These are phyloP conservation scores for Peromyscus aztecus DNA, from an alignment of 2,797 vertebrate species.

Conservation along the genomic window DNA sequence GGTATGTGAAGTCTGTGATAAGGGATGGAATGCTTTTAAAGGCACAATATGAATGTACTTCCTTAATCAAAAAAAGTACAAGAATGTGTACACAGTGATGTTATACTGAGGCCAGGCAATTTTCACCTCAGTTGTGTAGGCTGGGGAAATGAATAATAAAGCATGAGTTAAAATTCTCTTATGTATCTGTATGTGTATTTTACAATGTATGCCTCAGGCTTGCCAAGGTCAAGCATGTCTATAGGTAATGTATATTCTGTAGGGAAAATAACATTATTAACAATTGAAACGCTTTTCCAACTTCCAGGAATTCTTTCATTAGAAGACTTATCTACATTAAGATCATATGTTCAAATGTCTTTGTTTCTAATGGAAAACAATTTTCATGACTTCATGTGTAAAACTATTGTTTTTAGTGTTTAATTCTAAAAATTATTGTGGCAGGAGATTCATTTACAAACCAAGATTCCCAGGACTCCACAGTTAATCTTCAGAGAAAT, in stretches of 20 bases:
- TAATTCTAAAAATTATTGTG: background rate
- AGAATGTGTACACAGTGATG: background rate
- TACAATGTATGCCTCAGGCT: background rate
- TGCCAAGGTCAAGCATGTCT: background rate
- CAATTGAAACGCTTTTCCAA: conserved; percentile 44
- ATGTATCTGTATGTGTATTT: background rate
- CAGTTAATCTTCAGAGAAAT: background rate
- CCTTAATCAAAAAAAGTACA: background rate
- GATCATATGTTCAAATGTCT: conserved; percentile 49
- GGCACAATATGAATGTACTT: background rate
- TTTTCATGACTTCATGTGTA: conserved; percentile 19
- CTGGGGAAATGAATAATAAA: conserved; percentile 49
- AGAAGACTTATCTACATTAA: conserved; percentile 53
- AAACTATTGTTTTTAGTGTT: conserved; percentile 49
- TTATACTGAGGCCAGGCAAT: background rate
- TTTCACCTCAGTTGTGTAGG: background rate
- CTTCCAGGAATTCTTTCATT: conserved; percentile 48
- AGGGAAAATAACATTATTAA: conserved; percentile 51
- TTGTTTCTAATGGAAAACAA: conserved; percentile 58
- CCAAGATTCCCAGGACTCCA: background rate
- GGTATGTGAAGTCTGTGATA: background rate
- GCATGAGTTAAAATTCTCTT: conserved; percentile 69
- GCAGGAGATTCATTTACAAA: conserved; percentile 5
- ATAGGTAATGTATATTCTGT: conserved; percentile 20
- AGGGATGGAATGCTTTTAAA: background rate